Base-by-base conservation (phyloP, 2,888 invertebrate genomes). In the Eledone cirrhosa region DNA sequence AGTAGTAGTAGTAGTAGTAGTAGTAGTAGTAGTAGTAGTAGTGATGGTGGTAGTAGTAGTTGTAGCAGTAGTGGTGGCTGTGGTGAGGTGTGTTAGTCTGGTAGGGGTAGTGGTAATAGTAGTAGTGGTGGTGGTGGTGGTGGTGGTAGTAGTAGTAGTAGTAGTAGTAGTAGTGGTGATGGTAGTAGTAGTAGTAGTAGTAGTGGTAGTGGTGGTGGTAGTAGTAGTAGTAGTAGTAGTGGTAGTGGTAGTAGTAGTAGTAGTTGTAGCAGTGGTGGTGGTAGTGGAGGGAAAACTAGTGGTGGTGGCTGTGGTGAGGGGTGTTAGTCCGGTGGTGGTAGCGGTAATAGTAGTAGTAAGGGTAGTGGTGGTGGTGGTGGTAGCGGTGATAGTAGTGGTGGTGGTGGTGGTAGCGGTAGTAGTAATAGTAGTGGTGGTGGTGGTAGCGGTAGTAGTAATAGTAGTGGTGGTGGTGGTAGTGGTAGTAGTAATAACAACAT, bases 1-100 rank as follows among this genome's bases (percentile, higher is more conserved):
- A 67, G 78, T 78, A 78, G 78, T 78, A 78, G 78, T 78, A 78
- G 78, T 78, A 78, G 78, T 78, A 78, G 78, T 69, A 78, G 78
- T 78, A 78, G 67, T 67, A 78, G 78, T 67, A 78, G 78, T 67
- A 78, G 78, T 67, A 78, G 78, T 67, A 78, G 78, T 78, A 78
- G 78, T 78, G 67, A 67, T 78, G 41, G 78, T n/a, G n/a, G n/a
- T n/a, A n/a, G n/a, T n/a, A n/a, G n/a, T n/a, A n/a, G n/a, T n/a
- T n/a, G n/a, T n/a, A n/a, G n/a, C n/a, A n/a, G n/a, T n/a, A n/a
- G n/a, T n/a, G n/a, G n/a, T n/a, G n/a, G n/a, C n/a, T n/a, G 63
- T 33, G 78, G 63, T 67, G 78, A 67, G 67, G 78, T 78, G 27
- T 29, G 29, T 67, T 63, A 24, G 67, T 63, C 27, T 67, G 78